These are phyloP conservation scores for Hippocampus comes DNA, from an alignment of 2,113 vertebrate species.

Conservation along the genomic window DNA sequence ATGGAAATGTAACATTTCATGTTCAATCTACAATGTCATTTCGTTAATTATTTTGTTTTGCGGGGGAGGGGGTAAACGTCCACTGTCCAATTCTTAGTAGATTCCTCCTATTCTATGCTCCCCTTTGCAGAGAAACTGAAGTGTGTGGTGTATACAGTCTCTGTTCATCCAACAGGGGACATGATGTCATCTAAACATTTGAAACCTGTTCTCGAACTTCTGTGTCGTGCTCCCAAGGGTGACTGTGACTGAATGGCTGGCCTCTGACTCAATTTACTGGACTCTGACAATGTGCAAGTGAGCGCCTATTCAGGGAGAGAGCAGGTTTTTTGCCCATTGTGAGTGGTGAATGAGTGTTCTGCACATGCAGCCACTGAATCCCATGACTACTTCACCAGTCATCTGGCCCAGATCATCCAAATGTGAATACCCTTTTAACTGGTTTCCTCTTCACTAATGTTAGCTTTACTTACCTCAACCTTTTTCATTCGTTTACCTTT, in stretches of 20 bases:
- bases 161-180: slow-evolving; percentile 27
- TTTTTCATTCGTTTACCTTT: slow-evolving; percentile 43
- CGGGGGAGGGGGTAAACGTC: neutral
- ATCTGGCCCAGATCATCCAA: slow-evolving; percentile 22
- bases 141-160: slow-evolving; percentile 16
- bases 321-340: slow-evolving; percentile 57
- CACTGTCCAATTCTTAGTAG: slow-evolving; percentile 11
- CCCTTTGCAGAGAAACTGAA: slow-evolving; percentile 13
- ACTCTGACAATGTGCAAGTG: slow-evolving; percentile 48
- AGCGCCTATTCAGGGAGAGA: slow-evolving; percentile 45
- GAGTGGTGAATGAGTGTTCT: slow-evolving; percentile 44
- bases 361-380: slow-evolving; percentile 29
- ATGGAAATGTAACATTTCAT: neutral
- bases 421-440: slow-evolving; percentile 39
- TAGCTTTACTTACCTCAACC: slow-evolving; percentile 41
- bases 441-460: slow-evolving; percentile 29
- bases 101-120: slow-evolving; percentile 15
- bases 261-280: slow-evolving; percentile 57
- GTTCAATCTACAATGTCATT: neutral
- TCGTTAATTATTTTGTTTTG: neutral
- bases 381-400: slow-evolving; percentile 32
- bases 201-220: slow-evolving; percentile 44
- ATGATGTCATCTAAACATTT: slow-evolving; percentile 43
- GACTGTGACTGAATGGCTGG: slow-evolving; percentile 52
- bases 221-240: slow-evolving; percentile 35